phyloP scores from a whole-genome alignment of 2,888 invertebrate species.

The Drosophila melanosoma region DNA sequence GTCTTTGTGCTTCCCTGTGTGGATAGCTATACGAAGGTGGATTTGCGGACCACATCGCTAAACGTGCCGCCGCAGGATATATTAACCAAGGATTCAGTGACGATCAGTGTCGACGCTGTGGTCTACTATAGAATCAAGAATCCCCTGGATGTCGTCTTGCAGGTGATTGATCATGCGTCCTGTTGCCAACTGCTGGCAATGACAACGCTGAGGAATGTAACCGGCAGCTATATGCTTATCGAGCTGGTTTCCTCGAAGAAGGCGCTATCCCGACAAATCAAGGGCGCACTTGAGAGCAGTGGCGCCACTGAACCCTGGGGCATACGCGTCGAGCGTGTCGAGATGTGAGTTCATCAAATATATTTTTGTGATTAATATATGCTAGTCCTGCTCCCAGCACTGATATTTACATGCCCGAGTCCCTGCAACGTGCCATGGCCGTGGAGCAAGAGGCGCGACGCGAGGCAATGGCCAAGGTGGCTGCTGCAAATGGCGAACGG shows the following conservation, averaged over 20 bases:
- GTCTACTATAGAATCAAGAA: conserved; percentile 92
- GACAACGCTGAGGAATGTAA: conserved; percentile 93
- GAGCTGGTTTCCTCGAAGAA: conserved; percentile 96
- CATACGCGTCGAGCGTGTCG: conserved; percentile 96
- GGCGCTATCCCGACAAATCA: conserved; percentile 94
- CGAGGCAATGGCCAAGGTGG: conserved; percentile 70
- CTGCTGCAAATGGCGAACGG: conserved; percentile 66
- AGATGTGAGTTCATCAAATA: conserved; percentile 88
- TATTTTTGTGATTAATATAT: background rate
- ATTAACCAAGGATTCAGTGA: conserved; percentile 95
- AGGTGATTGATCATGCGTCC: conserved; percentile 87
- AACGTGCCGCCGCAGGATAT: conserved; percentile 88
- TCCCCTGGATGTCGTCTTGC: conserved; percentile 90
- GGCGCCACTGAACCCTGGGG: conserved; percentile 96
- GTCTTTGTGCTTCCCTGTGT: conserved; percentile 88
- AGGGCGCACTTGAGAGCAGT: conserved; percentile 88
- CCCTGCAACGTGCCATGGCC: conserved; percentile 70
- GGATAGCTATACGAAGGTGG: conserved; percentile 86
- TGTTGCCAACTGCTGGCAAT: conserved; percentile 92
- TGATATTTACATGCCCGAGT: conserved; percentile 65
- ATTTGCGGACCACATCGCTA: conserved; percentile 87
- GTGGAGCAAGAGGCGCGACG: conserved; percentile 71
- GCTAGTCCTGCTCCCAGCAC: conserved; percentile 38
- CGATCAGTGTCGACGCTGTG: conserved; percentile 95
- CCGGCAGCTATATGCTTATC: conserved; percentile 94